These are phyloP conservation scores for Phaethon lepturus DNA, from an alignment of 2,113 vertebrate species.

Conservation along the genomic window DNA sequence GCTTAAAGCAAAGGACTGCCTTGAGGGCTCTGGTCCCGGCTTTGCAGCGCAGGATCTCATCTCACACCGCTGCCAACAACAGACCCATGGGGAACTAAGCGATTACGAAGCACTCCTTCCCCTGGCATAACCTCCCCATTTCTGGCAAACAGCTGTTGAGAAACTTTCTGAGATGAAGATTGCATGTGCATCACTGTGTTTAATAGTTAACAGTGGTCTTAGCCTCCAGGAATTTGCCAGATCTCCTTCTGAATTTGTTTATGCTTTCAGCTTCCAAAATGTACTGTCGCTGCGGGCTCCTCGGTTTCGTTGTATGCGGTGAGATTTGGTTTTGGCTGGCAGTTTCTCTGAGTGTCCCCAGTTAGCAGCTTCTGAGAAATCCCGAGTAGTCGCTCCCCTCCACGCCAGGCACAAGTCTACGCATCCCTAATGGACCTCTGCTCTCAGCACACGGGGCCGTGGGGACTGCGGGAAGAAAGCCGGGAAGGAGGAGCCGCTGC, in stretches of 20 bases:
- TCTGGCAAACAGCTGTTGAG: background rate
- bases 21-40: background rate
- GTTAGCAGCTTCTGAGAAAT: background rate
- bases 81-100: background rate
- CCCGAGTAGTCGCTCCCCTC: background rate
- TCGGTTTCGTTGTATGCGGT: rapidly evolving
- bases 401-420: background rate
- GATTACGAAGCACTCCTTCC: background rate
- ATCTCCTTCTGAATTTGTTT: background rate
- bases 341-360: background rate
- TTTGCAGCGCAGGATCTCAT: background rate
- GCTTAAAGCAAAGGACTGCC: background rate
- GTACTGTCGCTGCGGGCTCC: background rate
- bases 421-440: background rate
- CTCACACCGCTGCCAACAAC: rapidly evolving
- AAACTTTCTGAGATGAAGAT: constrained; percentile 7
- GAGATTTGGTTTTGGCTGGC: background rate
- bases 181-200: background rate
- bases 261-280: background rate
- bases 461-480: background rate
- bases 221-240: background rate
- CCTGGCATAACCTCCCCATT: background rate
- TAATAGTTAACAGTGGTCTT: background rate
- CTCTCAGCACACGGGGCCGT: rapidly evolving
- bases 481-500: background rate